Base-by-base conservation (phyloP, 2,888 invertebrate species). In the Lagria hirta region DNA sequence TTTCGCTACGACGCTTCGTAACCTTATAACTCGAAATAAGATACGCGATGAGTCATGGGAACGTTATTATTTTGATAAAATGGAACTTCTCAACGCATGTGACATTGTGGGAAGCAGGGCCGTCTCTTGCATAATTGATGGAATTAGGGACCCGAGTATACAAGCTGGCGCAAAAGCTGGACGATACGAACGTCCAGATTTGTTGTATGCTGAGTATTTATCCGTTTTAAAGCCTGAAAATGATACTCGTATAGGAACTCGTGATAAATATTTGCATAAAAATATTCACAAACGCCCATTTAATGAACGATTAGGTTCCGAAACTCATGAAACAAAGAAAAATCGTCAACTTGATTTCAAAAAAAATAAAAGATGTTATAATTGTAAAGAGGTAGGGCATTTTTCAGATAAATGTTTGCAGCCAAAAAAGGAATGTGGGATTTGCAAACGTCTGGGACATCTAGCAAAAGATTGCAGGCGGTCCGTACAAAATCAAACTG, bases 71-170 rank as follows among this genome's bases (percentile, higher is more conserved):
- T 18, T 18, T 7, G 20, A 18, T 7, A 18, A 18, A 7, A 7
- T 18, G 18, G 24, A 22, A 16, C n/a, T n/a, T n/a, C n/a, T n/a
- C n/a, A n/a, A n/a, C n/a, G n/a, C 26, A 3, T 52, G 43, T 24
- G 28, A 49, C 14, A 43, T 44, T 12, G 11, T 15, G 3, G 49
- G 37, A 2, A 42, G 20, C 16, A 28, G 49, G 10, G 52, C 50
- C 7, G 48, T 52, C 7, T 50, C 43, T 1, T 49, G 48, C n/a
- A 5, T 52, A 2, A 48, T 51, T 8, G 51, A 46, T 24, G 51
- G 43, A 3, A 38, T 48, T 17, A 14, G 7, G 2, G 44, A 51
- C 26, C 8, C 29, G n/a, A 32, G 14, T 2, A 29, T 41, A 8
- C 26, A 46, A 43, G 37, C 42, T 13, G 40, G 40, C 12, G 45